Evolutionary conservation across 2,888 invertebrate genomes (phyloP).

Genomic region (Scaeva pyrastri): DNA sequence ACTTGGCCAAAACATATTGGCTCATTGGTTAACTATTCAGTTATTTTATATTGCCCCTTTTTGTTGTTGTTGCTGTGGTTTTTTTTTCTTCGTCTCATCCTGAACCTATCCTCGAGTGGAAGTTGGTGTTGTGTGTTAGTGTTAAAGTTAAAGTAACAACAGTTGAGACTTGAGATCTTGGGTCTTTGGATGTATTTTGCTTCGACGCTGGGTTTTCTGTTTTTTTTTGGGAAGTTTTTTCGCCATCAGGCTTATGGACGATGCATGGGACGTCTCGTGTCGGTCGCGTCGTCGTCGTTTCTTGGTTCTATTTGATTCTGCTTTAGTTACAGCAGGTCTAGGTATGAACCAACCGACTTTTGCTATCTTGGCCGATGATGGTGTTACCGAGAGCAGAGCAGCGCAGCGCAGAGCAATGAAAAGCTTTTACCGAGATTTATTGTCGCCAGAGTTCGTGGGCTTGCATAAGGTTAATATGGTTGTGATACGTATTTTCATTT

Average conservation of each 20-base stretch:
- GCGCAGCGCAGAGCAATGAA: conserved; percentile 55
- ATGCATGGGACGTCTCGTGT: conserved; percentile 45
- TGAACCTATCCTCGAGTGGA: conserved; percentile 44
- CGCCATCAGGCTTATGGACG: conserved; percentile 43
- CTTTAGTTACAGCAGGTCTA: neutral
- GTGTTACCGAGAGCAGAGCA: conserved; percentile 50
- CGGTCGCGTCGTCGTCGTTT: neutral
- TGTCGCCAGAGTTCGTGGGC: conserved; percentile 76
- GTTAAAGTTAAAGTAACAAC: conserved; percentile 24
- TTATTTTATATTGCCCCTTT: conserved; percentile 52
- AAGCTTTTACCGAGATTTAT: conserved; percentile 75
- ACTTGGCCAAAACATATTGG: conserved; percentile 65
- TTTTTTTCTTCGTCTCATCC: neutral
- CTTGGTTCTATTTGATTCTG: conserved; percentile 15
- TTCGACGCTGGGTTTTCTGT: conserved; percentile 27
- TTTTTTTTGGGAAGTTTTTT: conserved; percentile 59
- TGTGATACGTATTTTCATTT: conserved; percentile 73
- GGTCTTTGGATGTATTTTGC: conserved; percentile 11
- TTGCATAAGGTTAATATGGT: conserved; percentile 75
- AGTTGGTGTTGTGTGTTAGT: conserved; percentile 35
- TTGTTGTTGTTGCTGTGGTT: neutral
- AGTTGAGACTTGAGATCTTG: conserved; percentile 38
- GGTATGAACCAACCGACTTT: neutral
- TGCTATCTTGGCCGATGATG: conserved; percentile 20
- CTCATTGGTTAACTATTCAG: conserved; percentile 74